These are phyloP conservation scores for Acanthosoma haemorrhoidale DNA, from an alignment of 2,888 invertebrate species.

Conservation along the genomic window DNA sequence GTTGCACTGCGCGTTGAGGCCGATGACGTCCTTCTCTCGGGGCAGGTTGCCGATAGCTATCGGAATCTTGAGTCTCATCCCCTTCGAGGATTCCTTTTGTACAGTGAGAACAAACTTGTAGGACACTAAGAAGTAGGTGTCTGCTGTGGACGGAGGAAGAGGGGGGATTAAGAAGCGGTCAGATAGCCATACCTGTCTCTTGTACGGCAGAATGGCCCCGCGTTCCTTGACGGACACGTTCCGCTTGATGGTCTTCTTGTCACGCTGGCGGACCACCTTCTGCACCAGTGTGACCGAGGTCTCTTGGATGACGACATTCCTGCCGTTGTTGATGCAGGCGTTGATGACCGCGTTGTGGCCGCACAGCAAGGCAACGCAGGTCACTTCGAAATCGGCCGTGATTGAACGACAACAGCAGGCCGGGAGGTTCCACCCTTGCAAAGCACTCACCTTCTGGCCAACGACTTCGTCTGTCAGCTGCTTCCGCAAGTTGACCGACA, in stretches of 20 bases:
- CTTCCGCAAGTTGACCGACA: background rate
- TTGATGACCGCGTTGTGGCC: background rate
- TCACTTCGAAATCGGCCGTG: background rate
- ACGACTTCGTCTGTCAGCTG: background rate
- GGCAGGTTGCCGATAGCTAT: background rate
- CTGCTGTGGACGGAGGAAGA: background rate
- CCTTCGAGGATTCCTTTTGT: background rate
- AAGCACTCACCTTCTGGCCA: background rate
- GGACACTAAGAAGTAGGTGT: background rate
- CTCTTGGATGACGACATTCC: background rate
- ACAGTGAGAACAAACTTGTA: background rate
- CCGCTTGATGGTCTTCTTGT: background rate
- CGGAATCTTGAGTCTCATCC: background rate
- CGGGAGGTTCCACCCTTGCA: background rate
- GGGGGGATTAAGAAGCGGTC: slow-evolving; percentile 14
- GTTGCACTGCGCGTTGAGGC: background rate
- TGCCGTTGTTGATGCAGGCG: background rate
- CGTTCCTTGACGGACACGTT: slow-evolving; percentile 7
- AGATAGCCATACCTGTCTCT: slow-evolving; percentile 20
- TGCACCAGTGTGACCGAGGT: background rate
- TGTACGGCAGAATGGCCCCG: background rate
- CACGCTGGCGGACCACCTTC: background rate
- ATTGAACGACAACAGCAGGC: background rate
- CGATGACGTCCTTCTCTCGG: background rate
- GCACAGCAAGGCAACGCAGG: background rate